Evolutionary conservation across 2,888 invertebrate genomes (phyloP).

Genomic region (Conops quadrifasciatus): DNA sequence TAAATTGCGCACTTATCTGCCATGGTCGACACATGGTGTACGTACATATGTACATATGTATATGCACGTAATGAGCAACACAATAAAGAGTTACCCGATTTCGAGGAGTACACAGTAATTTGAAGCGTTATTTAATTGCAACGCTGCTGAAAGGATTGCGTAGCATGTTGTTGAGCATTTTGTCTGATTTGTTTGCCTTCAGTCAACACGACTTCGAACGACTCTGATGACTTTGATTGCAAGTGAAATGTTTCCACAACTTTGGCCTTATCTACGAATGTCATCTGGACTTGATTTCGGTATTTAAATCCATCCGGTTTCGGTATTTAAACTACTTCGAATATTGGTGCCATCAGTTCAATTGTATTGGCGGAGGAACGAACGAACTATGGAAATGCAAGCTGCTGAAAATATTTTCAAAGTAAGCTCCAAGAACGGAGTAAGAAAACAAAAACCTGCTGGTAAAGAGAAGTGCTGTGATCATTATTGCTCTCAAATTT

Average conservation of each 20-base stretch:
- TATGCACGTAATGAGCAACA: background rate
- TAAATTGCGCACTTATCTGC: background rate
- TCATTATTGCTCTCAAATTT: background rate
- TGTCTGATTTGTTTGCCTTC: slow-evolving; percentile 45
- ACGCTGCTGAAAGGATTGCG: background rate
- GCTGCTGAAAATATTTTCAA: slow-evolving; percentile 32
- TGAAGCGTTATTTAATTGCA: background rate
- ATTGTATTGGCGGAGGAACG: background rate
- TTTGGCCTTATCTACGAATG: slow-evolving; percentile 32
- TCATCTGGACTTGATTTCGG: slow-evolving; percentile 23
- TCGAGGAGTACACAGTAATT: background rate
- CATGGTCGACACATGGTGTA: too few species aligned
- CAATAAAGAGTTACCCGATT: background rate
- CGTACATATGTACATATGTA: too few species aligned
- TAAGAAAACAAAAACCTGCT: slow-evolving; percentile 2
- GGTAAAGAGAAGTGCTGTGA: background rate
- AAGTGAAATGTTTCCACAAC: slow-evolving; percentile 42
- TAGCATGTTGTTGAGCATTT: slow-evolving; percentile 47
- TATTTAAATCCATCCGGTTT: slow-evolving; percentile 23
- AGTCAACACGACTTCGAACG: slow-evolving; percentile 54
- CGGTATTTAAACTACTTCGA: too few species aligned
- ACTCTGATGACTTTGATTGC: slow-evolving; percentile 48
- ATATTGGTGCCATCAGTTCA: too few species aligned
- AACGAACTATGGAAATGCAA: slow-evolving; percentile 46
- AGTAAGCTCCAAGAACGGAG: slow-evolving; percentile 5